Base-by-base conservation (phyloP, 1,140 invertebrate species). In the Amyelois transitella region DNA sequence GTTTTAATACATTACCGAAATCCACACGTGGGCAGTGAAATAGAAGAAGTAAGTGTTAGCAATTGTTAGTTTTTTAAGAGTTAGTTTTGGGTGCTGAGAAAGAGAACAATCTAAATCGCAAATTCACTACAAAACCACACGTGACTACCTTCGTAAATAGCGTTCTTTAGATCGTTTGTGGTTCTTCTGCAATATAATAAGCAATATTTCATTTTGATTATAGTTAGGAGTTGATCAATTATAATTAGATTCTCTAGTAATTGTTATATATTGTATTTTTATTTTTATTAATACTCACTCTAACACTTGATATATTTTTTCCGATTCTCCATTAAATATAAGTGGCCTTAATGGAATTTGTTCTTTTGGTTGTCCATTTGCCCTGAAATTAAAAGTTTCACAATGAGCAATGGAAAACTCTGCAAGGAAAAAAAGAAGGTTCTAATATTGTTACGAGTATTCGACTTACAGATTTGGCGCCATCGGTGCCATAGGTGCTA, bases 271-370 rank as follows among this genome's bases (percentile, higher is more conserved):
- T 14, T n/a, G 0, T 6, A 3, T 2, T 38, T 21, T 21, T 32
- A 28, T 10, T 20, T 20, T n/a, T 18, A 47, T n/a, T n/a, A 10
- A 54, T 86, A 93, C 93, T 94, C 91, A 94, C 93, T 94, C 92
- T 63, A 93, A 89, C 45, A 93, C 90, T 89, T 90, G 89, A 64
- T 92, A 91, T 69, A 90, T 91, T 70, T 89, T 91, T 47, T 92
- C 89, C 22, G 90, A 87, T 71, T 93, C 92, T 20, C 91, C 91
- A 69, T 93, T 94, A 50, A 94, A 90, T 64, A 93, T 91, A 25
- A 96, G 86, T 20, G 94, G 93, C 58, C 94, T 89, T 66, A 96
- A 81, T 17, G 94, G 94, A 76, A 96, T 95, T 68, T 91, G 92
- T 71, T 95, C 94, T 71, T 86, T 87, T 1, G 82, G 76, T 64